phyloP scores from a whole-genome alignment of 2,888 invertebrate genomes.

The Ochropacha duplaris region DNA sequence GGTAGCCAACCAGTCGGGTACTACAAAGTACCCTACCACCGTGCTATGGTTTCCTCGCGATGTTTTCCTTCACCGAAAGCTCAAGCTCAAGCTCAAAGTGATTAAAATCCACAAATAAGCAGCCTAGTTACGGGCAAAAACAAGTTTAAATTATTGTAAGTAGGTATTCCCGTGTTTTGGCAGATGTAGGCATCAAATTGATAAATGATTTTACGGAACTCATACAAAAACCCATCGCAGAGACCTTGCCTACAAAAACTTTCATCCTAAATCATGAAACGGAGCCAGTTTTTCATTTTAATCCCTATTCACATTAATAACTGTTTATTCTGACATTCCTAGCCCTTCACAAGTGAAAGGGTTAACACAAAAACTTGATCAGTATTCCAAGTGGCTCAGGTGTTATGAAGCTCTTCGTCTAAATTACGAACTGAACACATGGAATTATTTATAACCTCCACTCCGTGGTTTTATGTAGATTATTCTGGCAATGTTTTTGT shows the following conservation, averaged over 20 bases:
- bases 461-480: no score
- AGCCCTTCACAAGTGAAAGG: conserved; percentile 42
- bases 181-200: no score
- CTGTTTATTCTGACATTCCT: conserved; percentile 26
- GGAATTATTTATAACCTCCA: not conserved
- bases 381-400: conserved; percentile 58
- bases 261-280: not conserved
- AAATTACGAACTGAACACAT: conserved; percentile 19
- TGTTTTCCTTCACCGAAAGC: no score
- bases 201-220: not conserved
- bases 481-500: no score
- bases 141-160: no score
- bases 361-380: conserved; percentile 60
- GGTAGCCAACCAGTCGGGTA: no score
- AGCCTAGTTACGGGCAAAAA: no score
- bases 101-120: no score
- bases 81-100: no score
- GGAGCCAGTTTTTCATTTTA: conserved; percentile 2
- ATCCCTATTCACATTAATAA: conserved; percentile 7
- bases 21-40: no score
- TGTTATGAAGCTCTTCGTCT: conserved; percentile 27
- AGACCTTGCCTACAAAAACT: not conserved
- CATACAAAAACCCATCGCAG: not conserved
- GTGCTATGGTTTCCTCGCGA: no score
- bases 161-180: no score